Base-by-base conservation (phyloP, 2,797 vertebrate species). In the Falco berigora region DNA sequence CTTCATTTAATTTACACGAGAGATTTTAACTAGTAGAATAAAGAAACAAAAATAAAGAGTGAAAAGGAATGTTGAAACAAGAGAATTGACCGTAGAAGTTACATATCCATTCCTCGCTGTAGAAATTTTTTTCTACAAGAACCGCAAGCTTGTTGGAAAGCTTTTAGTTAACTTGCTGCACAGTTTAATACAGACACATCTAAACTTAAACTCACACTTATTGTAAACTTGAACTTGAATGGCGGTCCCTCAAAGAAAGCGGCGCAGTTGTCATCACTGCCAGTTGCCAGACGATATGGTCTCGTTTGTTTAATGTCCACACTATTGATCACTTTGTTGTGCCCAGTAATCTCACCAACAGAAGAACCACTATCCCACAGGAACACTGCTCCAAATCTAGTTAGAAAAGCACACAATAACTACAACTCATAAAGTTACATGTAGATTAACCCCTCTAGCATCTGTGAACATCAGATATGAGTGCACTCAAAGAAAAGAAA, bases 361-460 rank as follows among this genome's bases (percentile, higher is more conserved):
- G 99, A 99, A 23, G 99, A 99, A 27, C 99, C 99, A 6, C 98
- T 98, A 96, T 99, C 99, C 99, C 99, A 99, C 78, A 99, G 97
- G 97, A 99, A 99, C 88, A 99, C 99, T 0, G 99, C 97, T 15
- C 98, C 99, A 9, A 98, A 99, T 96, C 99, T 99, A 89, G 62
- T 96, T 67, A 40, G 86, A 44, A 66, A 94, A 86, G 47, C 9
- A 94, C 53, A 95, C 40, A 90, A 30, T 50, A 80, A 63, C 23
- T 62, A 32, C 25, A 94, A 55, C 66, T 73, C 44, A 55, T 75
- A 72, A 15, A 83, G 42, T 76, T 81, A 80, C 27, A 73, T 0
- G 1, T 34, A 66, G 25, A 82, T 89, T 92, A 96, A 82, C 40
- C 72, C 53, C 53, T 88, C 55, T 20, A 88, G 50, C 78, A 91